These are phyloP conservation scores for Drosophila sulfurigaster DNA, from an alignment of 1,140 invertebrate genomes.

Conservation along the genomic window DNA sequence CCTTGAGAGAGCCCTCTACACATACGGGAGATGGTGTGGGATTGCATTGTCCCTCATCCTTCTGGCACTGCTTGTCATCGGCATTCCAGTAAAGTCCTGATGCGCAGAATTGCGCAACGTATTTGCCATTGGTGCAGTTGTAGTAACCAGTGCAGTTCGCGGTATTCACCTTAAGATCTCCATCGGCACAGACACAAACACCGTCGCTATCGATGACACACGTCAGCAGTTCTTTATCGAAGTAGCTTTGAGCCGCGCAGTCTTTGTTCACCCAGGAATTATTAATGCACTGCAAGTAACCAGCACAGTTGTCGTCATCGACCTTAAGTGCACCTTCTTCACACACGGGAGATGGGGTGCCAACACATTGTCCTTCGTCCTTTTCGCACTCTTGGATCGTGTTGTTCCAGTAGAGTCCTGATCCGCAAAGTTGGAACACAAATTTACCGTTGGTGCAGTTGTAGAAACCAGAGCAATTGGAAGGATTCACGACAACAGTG, in stretches of 20 bases:
- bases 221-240: neutral
- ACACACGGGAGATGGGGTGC: neutral
- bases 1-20: neutral
- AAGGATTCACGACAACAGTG: neutral
- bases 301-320: too few species aligned
- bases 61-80: neutral
- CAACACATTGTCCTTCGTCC: too few species aligned
- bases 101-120: neutral
- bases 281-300: too few species aligned
- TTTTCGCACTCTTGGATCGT: too few species aligned
- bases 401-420: too few species aligned
- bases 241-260: neutral
- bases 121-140: conserved; percentile 17
- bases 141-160: conserved; percentile 56
- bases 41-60: neutral
- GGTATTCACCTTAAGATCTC: conserved; percentile 23
- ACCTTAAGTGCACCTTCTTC: neutral
- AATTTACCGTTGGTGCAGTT: neutral
- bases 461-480: neutral
- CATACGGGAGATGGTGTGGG: neutral
- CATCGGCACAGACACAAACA: neutral
- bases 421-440: neutral
- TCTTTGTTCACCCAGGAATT: too few species aligned
- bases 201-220: too few species aligned
- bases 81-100: neutral